Base-by-base conservation (phyloP, 1,140 invertebrate genomes). In the Rhizoglyphus robini region DNA sequence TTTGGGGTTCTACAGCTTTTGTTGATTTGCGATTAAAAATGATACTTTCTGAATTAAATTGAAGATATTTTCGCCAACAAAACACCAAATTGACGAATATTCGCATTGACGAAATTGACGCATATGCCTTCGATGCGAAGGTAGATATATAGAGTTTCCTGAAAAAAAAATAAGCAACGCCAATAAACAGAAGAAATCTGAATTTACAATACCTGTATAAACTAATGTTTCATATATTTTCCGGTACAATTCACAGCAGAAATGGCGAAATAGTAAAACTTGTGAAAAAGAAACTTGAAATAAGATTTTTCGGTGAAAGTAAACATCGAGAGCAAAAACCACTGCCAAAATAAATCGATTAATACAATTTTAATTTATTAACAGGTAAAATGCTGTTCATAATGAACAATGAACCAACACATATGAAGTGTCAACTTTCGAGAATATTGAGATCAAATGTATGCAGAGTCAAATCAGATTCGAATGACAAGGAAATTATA, bases 51-150 rank as follows among this genome's bases (percentile, higher is more conserved):
- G 77, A 74, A 71, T 76, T 73, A 70, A 72, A 80, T 4, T 73
- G 66, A 57, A 93, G 74, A 65, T 92, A 87, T 71, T 90, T 86
- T 62, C 90, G 81, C n/a, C 89, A 88, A 75, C 89, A 91, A 23
- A 69, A 87, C 86, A 63, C 87, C 86, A 70, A 89, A n/a, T n/a
- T n/a, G n/a, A n/a, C n/a, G n/a, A n/a, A n/a, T n/a, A n/a, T n/a
- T n/a, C n/a, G n/a, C n/a, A n/a, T n/a, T n/a, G n/a, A n/a, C n/a
- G n/a, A n/a, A n/a, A 88, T 77, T 88, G 86, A 18, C 87, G 79
- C 65, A 93, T 80, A 73, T n/a, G n/a, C 85, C 84, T 63, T 83
- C 77, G 65, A 90, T 82, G 65, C 89, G 77, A n/a, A 88, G 75
- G 71, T 82, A 83, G 71, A 87, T 84, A 71, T 86, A 83, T 15